phyloP scores from a whole-genome alignment of 2,113 vertebrate genomes.

The Pituophis catenifer region DNA sequence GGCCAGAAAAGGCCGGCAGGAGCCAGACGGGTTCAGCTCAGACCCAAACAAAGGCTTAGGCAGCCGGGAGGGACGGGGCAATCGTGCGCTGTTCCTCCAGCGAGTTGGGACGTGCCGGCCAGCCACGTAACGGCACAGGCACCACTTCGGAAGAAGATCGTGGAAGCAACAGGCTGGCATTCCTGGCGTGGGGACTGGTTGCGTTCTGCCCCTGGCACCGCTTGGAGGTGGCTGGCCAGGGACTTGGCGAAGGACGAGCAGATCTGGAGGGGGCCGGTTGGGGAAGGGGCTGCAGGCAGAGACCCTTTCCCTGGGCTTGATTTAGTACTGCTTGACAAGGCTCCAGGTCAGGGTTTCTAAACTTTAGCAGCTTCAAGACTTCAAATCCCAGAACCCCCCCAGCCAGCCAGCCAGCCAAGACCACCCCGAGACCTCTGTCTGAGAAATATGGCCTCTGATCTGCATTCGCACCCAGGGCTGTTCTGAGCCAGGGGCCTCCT shows the following conservation, averaged over 20 bases:
- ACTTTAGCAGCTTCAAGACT: not conserved
- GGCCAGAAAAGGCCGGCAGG: not conserved
- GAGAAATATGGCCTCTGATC: not conserved
- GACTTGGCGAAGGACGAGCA: accelerated
- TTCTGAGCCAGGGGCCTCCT: not conserved
- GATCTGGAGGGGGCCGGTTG: not conserved
- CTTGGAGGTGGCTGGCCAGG: not conserved
- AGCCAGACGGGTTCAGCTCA: not conserved
- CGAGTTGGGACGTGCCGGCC: not conserved
- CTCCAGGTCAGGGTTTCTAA: not conserved
- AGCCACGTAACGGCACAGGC: not conserved
- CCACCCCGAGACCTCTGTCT: not conserved
- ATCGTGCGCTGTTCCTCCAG: not conserved
- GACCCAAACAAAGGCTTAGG: not conserved
- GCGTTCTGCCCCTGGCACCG: not conserved
- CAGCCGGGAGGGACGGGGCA: not conserved
- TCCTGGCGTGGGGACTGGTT: not conserved
- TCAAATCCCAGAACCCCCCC: not conserved
- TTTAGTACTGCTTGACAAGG: not conserved
- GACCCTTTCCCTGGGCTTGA: not conserved
- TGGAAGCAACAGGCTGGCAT: not conserved
- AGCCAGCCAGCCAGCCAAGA: too few relatives aligned
- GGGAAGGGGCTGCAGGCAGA: not conserved
- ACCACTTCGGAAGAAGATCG: not conserved
- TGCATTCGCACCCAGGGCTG: not conserved